Base-by-base conservation (phyloP, 2,888 invertebrate species). In the Ophion obscuratus region DNA sequence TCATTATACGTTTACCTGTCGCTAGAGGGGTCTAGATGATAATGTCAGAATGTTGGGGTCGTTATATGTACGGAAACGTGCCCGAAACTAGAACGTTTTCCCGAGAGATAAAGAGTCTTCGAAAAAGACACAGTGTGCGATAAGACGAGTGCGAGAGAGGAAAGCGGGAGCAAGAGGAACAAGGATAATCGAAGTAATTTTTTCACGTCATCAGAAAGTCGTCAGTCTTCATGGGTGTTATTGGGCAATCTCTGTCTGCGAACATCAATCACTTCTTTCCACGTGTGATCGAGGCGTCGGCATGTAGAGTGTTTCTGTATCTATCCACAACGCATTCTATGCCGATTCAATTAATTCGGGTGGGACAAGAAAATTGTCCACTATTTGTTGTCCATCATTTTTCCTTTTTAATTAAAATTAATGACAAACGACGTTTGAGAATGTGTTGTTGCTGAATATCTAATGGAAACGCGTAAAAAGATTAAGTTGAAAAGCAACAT, bases 141-240 rank as follows among this genome's bases (percentile, higher is more conserved):
- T 66, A 77, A 53, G 17, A 74, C 47, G 27, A 62, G 74, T 40
- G 36, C 27, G 74, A 70, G 20, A 53, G 67, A 20, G 47, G 73
- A 53, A 70, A 66, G 47, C 80, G 59, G 40, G 61, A 61, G 31
- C 61, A 68, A 70, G 67, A 40, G 62, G 62, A 66, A 61, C 62
- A 20, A 27, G 80, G 78, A 87, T 78, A 71, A 81, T 75, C 81
- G 83, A 79, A 85, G 87, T 85, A 87, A 87, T 85, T 88, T 87
- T 84, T 88, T 88, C 78, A 78, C 78, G 85, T 83, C 87, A 88
- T 88, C 85, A 85, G 87, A 86, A 83, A 86, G 81, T 87, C 87
- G 83, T 87, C 83, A 85, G 87, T 88, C 87, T 88, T 86, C 86
- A 83, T 85, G 77, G 80, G 61, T 86, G 84, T 86, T 88, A 88